These are phyloP conservation scores for Urocitellus parryii DNA, from an alignment of 2,113 vertebrate species.

Conservation along the genomic window DNA sequence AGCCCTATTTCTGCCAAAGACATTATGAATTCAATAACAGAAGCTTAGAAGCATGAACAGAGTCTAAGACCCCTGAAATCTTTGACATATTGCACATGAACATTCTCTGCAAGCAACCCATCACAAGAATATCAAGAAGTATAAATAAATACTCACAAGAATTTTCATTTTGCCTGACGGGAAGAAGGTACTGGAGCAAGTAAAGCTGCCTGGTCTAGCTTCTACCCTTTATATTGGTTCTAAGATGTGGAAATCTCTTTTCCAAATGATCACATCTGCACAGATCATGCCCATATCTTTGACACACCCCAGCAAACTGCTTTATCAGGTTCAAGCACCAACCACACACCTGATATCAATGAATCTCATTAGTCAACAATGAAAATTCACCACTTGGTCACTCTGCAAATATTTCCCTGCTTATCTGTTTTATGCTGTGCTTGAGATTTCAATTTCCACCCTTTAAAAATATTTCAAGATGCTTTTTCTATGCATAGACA, in stretches of 20 bases:
- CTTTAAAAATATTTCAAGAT: conserved; percentile 55
- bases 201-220: neutral
- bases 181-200: conserved; percentile 69
- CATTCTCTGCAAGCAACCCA: neutral
- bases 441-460: conserved; percentile 59
- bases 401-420: conserved; percentile 77
- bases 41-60: neutral
- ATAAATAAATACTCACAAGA: conserved; percentile 85
- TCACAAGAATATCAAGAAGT: neutral
- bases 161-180: conserved; percentile 84
- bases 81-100: neutral
- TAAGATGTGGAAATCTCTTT: conserved; percentile 80
- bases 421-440: conserved; percentile 58
- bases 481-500: neutral
- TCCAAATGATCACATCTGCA: conserved; percentile 67
- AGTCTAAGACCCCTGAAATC: neutral
- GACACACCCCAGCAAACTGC: conserved; percentile 80
- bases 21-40: neutral
- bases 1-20: neutral
- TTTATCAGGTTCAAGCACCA: conserved; percentile 82
- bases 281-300: conserved; percentile 71
- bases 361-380: conserved; percentile 76
- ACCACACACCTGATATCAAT: conserved; percentile 70
- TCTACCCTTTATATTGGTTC: conserved; percentile 85
- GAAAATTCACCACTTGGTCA: conserved; percentile 76